Conservation (phyloP, 23 tunicate genomes). For the Phallusia fumigata region DNA sequence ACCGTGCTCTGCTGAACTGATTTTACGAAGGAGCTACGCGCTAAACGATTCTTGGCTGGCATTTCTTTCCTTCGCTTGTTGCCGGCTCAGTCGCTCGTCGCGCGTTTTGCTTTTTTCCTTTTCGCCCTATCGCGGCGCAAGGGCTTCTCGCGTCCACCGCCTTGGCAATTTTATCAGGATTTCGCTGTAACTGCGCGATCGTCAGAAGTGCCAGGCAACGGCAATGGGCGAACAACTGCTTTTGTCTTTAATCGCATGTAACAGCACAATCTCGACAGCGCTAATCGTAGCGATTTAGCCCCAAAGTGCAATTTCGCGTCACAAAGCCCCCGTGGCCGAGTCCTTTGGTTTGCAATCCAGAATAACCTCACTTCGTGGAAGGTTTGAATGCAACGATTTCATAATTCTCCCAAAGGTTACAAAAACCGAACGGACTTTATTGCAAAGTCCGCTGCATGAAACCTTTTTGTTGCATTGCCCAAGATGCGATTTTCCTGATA, state of each 20-base stretch:
- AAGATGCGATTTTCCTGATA: no score
- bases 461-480: no score
- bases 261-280: not conserved
- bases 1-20: slow-evolving; percentile 1
- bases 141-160: not conserved
- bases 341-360: not conserved
- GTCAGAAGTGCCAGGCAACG: not conserved
- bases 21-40: not conserved
- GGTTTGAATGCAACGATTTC: no score
- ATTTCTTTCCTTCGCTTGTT: not conserved
- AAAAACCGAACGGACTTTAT: no score
- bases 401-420: no score
- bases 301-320: slow-evolving; percentile 3
- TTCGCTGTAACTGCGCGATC: not conserved
- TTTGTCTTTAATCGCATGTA: not conserved
- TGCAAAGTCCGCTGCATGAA: no score
- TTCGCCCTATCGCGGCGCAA: not conserved
- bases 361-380: no score
- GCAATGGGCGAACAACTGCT: not conserved
- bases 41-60: not conserved
- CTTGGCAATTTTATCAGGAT: not conserved
- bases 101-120: no score
- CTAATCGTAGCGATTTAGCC: not conserved
- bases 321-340: not conserved
- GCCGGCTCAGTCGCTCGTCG: no score